phyloP scores from a whole-genome alignment of 2,113 vertebrate species.

The Xenopus laevis region DNA sequence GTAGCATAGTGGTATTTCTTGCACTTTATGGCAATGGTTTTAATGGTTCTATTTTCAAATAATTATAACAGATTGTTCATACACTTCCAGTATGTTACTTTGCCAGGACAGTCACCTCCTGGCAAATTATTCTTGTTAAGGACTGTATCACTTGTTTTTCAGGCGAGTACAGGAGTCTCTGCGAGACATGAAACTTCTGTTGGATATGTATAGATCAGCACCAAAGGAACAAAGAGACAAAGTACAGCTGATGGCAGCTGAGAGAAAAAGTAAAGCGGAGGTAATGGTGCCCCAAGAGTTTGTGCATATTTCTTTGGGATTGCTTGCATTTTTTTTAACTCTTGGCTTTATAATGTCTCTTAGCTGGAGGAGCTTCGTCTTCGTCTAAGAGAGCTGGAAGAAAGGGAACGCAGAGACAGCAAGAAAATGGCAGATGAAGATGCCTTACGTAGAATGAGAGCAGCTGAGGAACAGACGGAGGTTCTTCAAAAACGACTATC shows the following conservation, averaged over 20 bases:
- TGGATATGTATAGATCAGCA: slow-evolving; percentile 96
- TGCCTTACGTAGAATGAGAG: slow-evolving; percentile 86
- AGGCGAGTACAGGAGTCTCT: slow-evolving; percentile 96
- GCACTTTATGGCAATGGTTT: too few relatives aligned
- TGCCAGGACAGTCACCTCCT: too few relatives aligned
- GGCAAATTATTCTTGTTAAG: too few relatives aligned
- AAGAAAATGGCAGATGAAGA: slow-evolving; percentile 97
- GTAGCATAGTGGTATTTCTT: too few relatives aligned
- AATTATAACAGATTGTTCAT: too few relatives aligned
- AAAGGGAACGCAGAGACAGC: slow-evolving; percentile 90
- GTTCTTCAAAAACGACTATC: slow-evolving; percentile 94
- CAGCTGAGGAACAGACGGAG: slow-evolving; percentile 93
- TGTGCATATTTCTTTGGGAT: background rate
- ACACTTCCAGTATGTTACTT: too few relatives aligned
- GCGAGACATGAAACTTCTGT: slow-evolving; percentile 91
- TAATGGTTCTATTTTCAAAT: too few relatives aligned
- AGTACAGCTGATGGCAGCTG: slow-evolving; percentile 95
- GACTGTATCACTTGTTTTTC: background rate
- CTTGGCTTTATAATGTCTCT: background rate
- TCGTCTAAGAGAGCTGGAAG: slow-evolving; percentile 86
- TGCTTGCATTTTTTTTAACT: slow-evolving; percentile 10
- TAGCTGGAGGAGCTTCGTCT: slow-evolving; percentile 90
- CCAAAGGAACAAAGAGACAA: slow-evolving; percentile 97
- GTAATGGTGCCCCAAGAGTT: slow-evolving; percentile 56
- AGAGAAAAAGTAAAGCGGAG: slow-evolving; percentile 94